Evolutionary conservation across 2,113 vertebrate species (phyloP).

Genomic region (Ceuthmochares aereus): DNA sequence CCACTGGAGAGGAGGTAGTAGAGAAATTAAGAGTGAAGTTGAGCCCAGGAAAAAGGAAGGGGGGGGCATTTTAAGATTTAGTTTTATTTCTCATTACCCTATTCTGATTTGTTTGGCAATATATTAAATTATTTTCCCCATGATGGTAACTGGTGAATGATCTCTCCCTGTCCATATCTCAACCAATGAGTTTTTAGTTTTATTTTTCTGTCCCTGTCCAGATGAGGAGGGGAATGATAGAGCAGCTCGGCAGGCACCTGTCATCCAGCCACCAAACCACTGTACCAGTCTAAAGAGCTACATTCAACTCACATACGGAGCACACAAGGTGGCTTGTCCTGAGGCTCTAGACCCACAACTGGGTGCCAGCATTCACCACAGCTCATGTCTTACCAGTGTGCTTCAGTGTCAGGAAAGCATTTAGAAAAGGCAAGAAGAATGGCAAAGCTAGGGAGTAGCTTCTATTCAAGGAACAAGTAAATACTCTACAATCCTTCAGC

Average conservation of each 20-base stretch:
- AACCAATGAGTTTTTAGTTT: rapidly evolving
- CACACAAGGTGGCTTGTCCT: neutral
- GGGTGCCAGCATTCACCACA: neutral
- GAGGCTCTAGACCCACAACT: neutral
- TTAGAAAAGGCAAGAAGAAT: neutral
- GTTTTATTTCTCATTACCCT: neutral
- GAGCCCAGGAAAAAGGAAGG: neutral
- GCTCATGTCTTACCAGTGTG: neutral
- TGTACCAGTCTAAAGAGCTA: neutral
- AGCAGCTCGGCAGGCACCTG: neutral
- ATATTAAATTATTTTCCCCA: neutral
- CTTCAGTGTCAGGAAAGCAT: neutral
- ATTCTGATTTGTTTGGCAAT: neutral
- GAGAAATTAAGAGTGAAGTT: neutral
- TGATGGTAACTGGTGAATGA: neutral
- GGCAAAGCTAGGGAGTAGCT: neutral
- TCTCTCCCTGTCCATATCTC: neutral
- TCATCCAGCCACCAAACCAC: neutral
- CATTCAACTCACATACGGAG: neutral
- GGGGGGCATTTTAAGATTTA: neutral
- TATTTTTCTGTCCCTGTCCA: neutral
- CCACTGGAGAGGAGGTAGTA: rapidly evolving
- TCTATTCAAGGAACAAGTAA: neutral
- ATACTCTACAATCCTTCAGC: neutral
- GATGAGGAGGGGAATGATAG: neutral